These are phyloP conservation scores for Myotis vivesi DNA, from an alignment of 2,797 vertebrate genomes.

Conservation along the genomic window DNA sequence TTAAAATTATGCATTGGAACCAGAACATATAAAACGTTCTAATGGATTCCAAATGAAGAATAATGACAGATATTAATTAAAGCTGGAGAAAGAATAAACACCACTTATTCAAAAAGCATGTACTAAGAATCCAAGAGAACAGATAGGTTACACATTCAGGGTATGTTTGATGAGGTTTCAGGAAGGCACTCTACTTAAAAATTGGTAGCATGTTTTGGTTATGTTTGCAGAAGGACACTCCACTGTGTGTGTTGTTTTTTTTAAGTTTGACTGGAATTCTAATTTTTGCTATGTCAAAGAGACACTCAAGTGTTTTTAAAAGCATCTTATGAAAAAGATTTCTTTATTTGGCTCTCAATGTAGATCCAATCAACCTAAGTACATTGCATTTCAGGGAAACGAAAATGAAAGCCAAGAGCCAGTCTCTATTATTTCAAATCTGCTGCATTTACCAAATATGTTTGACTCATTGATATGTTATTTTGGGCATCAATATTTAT, in stretches of 20 bases:
- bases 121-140: not conserved
- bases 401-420: not conserved
- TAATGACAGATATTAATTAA: slow-evolving; percentile 31
- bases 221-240: not conserved
- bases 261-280: slow-evolving; percentile 36
- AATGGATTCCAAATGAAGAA: not conserved
- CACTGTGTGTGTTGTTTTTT: not conserved
- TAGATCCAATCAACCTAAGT: not conserved
- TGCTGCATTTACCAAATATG: not conserved
- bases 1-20: not conserved
- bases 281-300: slow-evolving; percentile 24
- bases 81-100: not conserved
- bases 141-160: not conserved
- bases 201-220: not conserved
- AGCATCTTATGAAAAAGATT: not conserved
- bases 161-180: not conserved
- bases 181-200: not conserved
- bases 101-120: not conserved
- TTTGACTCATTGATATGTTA: not conserved
- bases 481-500: not conserved
- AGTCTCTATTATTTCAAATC: not conserved
- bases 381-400: not conserved
- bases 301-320: not conserved
- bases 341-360: slow-evolving; percentile 40
- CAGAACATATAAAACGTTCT: not conserved